Evolutionary conservation across 2,113 vertebrate species (phyloP).

Genomic region (Pelecanus crispus): DNA sequence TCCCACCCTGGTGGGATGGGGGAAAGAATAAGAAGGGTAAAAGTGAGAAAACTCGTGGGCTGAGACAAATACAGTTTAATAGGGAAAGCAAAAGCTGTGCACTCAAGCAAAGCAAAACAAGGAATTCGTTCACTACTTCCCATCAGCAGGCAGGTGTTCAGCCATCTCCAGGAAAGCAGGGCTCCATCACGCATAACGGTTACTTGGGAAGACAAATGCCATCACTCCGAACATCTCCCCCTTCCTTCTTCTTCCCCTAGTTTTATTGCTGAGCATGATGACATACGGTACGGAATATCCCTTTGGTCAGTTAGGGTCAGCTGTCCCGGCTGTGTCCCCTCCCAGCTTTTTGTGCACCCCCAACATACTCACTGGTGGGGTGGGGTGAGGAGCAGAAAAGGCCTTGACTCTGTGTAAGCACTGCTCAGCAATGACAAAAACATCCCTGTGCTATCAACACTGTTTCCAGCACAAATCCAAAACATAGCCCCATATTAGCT

Average conservation of each 20-base stretch:
- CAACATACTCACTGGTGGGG: neutral
- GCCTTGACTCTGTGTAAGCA: neutral
- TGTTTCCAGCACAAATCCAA: neutral
- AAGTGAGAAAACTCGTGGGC: neutral
- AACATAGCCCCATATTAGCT: neutral
- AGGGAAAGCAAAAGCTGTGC: neutral
- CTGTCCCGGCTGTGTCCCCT: neutral
- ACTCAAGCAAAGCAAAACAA: neutral
- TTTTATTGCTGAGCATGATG: neutral
- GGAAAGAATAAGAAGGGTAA: neutral
- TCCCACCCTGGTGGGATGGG: neutral
- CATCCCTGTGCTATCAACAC: neutral
- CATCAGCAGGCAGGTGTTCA: neutral
- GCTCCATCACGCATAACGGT: accelerated
- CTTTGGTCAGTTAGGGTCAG: neutral
- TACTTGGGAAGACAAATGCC: neutral
- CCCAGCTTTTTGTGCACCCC: neutral
- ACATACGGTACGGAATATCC: neutral
- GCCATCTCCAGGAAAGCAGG: neutral
- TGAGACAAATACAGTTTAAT: neutral
- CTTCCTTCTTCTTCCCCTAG: neutral
- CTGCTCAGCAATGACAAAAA: neutral
- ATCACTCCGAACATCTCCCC: too few species aligned
- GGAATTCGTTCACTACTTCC: neutral
- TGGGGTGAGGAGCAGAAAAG: neutral